phyloP scores from a whole-genome alignment of 2,113 vertebrate genomes.

The Passer montanus region DNA sequence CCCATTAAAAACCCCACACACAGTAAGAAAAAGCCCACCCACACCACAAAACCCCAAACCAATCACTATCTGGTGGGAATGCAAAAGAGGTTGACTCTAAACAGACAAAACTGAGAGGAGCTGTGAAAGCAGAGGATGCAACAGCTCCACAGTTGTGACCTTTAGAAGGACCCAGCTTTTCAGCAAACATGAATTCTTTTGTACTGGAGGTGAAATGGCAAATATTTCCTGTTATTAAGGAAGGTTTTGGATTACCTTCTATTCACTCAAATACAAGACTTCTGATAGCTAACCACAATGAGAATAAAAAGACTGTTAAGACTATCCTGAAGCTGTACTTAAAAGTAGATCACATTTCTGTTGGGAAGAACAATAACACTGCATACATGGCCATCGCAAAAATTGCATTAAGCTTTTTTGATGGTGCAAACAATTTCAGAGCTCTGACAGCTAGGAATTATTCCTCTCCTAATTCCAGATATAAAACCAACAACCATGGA shows the following conservation, averaged over 20 bases:
- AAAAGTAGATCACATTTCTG: slow-evolving; percentile 38
- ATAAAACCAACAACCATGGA: background rate
- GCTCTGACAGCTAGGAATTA: background rate
- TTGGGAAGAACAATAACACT: slow-evolving; percentile 21
- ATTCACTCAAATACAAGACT: slow-evolving; percentile 4
- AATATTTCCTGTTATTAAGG: slow-evolving; percentile 63
- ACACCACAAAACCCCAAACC: background rate
- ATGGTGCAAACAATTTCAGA: background rate
- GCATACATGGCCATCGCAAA: background rate
- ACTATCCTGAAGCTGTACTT: background rate
- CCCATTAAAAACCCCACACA: background rate
- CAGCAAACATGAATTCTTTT: slow-evolving; percentile 40
- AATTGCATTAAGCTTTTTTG: background rate
- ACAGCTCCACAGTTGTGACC: slow-evolving; percentile 33
- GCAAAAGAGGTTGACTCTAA: background rate
- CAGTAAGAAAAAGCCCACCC: background rate
- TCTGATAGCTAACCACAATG: slow-evolving; percentile 32
- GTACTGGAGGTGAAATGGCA: slow-evolving; percentile 49
- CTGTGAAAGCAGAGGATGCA: slow-evolving; percentile 25
- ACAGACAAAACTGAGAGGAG: slow-evolving; percentile 39
- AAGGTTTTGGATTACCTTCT: slow-evolving; percentile 46
- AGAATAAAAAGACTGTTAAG: slow-evolving; percentile 34
- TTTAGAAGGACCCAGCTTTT: slow-evolving; percentile 39
- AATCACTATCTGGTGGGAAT: background rate
- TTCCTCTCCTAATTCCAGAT: slow-evolving; percentile 4